Base-by-base conservation (phyloP, 2,113 vertebrate genomes). In the Periophthalmus modestus region DNA sequence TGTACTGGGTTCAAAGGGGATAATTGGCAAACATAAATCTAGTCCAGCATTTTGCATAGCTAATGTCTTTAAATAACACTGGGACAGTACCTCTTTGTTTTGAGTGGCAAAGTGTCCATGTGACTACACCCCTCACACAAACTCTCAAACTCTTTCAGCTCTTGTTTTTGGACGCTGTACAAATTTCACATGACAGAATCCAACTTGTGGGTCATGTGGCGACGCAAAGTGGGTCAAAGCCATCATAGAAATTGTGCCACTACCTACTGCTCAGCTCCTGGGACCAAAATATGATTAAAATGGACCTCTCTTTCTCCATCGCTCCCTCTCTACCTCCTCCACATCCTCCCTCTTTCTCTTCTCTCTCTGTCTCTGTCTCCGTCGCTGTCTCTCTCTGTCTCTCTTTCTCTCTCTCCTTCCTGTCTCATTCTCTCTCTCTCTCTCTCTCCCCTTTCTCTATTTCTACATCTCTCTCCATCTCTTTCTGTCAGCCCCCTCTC, bases 161-260 rank as follows among this genome's bases (percentile, higher is more conserved):
- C 63, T 68, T 79, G 55, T 68, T 77, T 74, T 39, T 66, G 68
- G 59, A 68, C 65, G 66, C 72, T 77, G 69, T 54, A 66, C 36
- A 66, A 33, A 72, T 39, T 33, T 89, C 83, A 86, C 66, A 33
- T 86, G 84, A 87, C 79, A 21, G 54, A 81, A 69, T 43, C 73
- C 81, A 69, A 73, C 77, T 70, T 73, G 58, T 34, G 18, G 63
- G 61, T 78, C 84, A 87, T 86, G 79, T 90, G 87, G 85, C 68
- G 7, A 21, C 33, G 73, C 50, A 66, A 92, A 90, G 39, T 91
- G 82, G 87, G 91, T 92, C 88, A 89, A 78, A 85, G 78, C 77
- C 79, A 88, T 81, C 83, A 83, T 75, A 5, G 71, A 78, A 87
- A 90, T 83, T n/a, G 71, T 90, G 83, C 74, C 85, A 79, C 59